Base-by-base conservation (phyloP, 1,140 invertebrate species). In the Diachasma alloeum region DNA sequence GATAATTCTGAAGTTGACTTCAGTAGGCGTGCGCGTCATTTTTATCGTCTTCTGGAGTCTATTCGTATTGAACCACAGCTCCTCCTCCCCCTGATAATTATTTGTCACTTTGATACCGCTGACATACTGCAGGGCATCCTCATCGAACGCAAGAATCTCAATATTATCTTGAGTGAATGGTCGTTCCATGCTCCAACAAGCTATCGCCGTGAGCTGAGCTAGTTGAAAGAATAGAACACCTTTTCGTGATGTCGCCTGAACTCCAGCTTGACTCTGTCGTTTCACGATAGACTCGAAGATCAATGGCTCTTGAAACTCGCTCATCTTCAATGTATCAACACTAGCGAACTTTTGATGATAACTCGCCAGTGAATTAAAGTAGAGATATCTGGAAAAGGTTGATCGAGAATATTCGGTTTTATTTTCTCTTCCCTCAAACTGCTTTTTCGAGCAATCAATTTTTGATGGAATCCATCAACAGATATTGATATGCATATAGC, bases 151-250 rank as follows among this genome's bases (percentile, higher is more conserved):
- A 0, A 95, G 81, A 10, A 91, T 87, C 0, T 88, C 92, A 26
- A 94, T 86, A 82, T 92, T 93, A 11, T 90, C 84, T 1, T 90
- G 84, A 0, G 84, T 87, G 53, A 94, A 91, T 8, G 91, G 88
- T 81, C 92, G 93, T 78, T 93, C 91, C 0, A 92, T 91, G 82
- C 94, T 93, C 94, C 94, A 95, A 77, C 94, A 95, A 9, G 93
- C 92, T 2, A 95, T 86, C 0, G 92, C 92, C 78, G 93, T 93
- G 69, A 90, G 89, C 37, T 92, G 92, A 63, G 94, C 91, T 79
- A 94, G 92, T 0, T 93, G 92, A 80, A 92, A 93, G 87, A 95
- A 94, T 48, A 95, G 87, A 31, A 93, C 91, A 0, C 91, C 91
- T 1, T 91, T 91, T 22, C 85, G 85, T 2, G 89, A 90, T 48